These are phyloP conservation scores for Brachionus koreanus DNA, from an alignment of 1,140 invertebrate genomes.

Conservation along the genomic window DNA sequence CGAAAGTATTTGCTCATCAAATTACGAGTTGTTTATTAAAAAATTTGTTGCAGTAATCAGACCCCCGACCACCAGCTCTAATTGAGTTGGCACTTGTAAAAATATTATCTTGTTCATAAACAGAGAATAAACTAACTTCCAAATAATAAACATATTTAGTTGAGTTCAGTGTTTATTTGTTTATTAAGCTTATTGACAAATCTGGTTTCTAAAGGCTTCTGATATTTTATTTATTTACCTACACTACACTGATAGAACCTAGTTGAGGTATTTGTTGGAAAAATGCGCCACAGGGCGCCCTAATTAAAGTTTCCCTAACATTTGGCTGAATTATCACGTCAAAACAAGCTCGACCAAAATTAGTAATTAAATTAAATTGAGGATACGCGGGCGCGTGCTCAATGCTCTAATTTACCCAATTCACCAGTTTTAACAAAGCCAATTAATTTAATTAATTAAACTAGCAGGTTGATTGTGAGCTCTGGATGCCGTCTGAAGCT, in stretches of 20 bases:
- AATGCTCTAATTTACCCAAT: constrained; percentile 6
- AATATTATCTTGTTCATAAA: constrained; percentile 29
- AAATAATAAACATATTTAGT: constrained; percentile 34
- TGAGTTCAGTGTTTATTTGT: constrained; percentile 18
- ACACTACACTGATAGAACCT: background rate
- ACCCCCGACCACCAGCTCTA: constrained; percentile 12
- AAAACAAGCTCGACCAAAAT: background rate
- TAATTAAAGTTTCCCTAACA: constrained; percentile 32
- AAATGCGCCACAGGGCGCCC: background rate
- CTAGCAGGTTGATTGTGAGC: background rate
- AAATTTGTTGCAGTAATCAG: constrained; percentile 30
- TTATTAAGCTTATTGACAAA: background rate
- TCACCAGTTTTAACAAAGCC: constrained; percentile 5
- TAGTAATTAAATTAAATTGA: background rate
- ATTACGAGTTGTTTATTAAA: constrained; percentile 37
- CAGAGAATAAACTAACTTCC: background rate
- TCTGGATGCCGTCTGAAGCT: background rate
- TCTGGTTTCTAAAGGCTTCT: background rate
- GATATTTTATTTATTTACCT: constrained; percentile 17
- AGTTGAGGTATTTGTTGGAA: background rate
- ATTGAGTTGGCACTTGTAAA: constrained; percentile 44
- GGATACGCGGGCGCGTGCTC: background rate
- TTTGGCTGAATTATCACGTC: background rate
- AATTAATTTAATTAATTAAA: constrained; percentile 42
- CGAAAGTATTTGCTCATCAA: constrained; percentile 11